Evolutionary conservation across 2,888 invertebrate genomes (phyloP).

Genomic region (Lepidochitona cinerea): DNA sequence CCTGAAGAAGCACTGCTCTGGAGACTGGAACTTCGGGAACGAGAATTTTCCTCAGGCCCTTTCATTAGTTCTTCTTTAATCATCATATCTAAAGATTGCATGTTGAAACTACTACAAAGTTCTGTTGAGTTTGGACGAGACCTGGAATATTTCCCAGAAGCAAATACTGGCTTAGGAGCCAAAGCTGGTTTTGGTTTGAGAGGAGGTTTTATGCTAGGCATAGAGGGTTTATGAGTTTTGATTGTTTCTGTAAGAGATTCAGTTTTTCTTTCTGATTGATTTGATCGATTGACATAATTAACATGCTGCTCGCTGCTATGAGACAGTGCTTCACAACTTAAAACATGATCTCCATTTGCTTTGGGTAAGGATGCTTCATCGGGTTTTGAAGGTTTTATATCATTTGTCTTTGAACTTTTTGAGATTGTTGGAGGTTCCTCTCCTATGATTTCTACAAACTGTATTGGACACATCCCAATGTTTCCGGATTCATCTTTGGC

Average conservation of each 20-base stretch:
- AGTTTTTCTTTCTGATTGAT: background rate
- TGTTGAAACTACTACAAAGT: background rate
- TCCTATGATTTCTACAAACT: conserved; percentile 63
- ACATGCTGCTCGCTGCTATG: background rate
- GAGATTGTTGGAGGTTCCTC: conserved; percentile 15
- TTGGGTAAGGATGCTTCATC: background rate
- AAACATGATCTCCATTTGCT: background rate
- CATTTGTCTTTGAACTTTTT: background rate
- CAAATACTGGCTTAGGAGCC: conserved; percentile 38
- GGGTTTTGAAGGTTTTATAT: background rate
- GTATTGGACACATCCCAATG: conserved; percentile 67
- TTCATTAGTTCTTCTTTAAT: conserved; percentile 34
- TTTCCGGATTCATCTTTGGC: conserved; percentile 66
- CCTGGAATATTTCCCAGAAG: conserved; percentile 14
- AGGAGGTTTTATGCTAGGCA: conserved; percentile 39
- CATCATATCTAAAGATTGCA: conserved; percentile 31
- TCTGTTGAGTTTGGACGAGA: conserved; percentile 10
- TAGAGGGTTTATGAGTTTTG: background rate
- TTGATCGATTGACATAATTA: background rate
- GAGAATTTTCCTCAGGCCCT: conserved; percentile 17
- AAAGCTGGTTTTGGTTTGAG: conserved; percentile 48
- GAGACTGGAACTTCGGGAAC: conserved; percentile 14
- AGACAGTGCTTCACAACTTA: background rate
- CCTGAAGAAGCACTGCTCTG: conserved; percentile 13
- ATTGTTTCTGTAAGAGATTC: background rate